These are phyloP conservation scores for Hephaestus fuliginosus DNA, from an alignment of 2,797 vertebrate species.

Conservation along the genomic window DNA sequence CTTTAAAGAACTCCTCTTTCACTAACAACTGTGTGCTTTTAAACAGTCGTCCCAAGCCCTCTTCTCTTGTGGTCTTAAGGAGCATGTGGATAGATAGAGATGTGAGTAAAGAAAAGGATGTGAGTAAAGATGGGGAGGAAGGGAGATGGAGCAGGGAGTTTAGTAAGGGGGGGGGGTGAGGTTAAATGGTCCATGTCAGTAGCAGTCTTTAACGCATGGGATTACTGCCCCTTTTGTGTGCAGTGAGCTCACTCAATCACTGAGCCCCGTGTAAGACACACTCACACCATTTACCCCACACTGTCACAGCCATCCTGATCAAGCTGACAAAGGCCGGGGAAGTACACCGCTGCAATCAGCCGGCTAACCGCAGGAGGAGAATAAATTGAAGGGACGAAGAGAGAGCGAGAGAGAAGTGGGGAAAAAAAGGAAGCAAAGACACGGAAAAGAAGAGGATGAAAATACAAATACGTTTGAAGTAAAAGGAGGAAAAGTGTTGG, in stretches of 20 bases:
- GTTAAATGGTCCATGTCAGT: constrained; percentile 83
- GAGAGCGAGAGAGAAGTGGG: neutral
- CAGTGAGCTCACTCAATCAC: constrained; percentile 76
- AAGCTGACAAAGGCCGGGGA: constrained; percentile 63
- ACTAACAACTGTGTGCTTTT: no score
- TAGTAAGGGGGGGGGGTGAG: constrained; percentile 48
- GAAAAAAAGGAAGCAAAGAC: neutral
- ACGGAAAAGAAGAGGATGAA: neutral
- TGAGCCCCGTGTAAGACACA: constrained; percentile 72
- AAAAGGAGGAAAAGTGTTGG: constrained; percentile 17
- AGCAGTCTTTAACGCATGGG: constrained; percentile 79
- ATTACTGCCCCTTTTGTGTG: constrained; percentile 82
- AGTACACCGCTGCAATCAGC: constrained; percentile 70
- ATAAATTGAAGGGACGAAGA: constrained; percentile 39
- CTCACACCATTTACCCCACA: constrained; percentile 69
- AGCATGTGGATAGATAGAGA: constrained; percentile 47
- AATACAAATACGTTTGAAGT: constrained; percentile 38
- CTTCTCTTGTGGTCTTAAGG: constrained; percentile 23
- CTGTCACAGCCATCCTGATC: constrained; percentile 66
- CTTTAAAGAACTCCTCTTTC: neutral
- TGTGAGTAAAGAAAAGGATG: constrained; percentile 52
- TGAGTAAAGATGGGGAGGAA: constrained; percentile 46
- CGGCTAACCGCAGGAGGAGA: constrained; percentile 43
- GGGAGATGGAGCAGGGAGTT: constrained; percentile 56
- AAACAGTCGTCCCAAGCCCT: neutral